phyloP scores from a whole-genome alignment of 1,140 invertebrate genomes.

The Ceratitis capitata region DNA sequence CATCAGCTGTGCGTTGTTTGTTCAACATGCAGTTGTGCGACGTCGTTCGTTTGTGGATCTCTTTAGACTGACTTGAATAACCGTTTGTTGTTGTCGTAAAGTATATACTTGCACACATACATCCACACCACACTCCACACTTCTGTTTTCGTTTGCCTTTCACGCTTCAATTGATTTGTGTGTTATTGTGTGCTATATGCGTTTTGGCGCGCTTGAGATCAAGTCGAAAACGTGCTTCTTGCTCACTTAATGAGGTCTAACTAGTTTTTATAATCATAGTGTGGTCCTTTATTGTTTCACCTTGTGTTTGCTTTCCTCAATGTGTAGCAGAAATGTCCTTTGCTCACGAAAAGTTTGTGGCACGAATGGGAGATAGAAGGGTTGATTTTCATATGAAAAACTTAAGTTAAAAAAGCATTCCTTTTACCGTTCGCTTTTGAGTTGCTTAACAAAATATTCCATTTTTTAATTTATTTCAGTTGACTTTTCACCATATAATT shows the following conservation, averaged over 20 bases:
- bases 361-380: no score
- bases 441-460: no score
- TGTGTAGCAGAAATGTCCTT: neutral
- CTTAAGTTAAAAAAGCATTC: no score
- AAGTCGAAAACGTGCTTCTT: slow-evolving; percentile 8
- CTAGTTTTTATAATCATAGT: neutral
- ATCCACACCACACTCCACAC: neutral
- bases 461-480: no score
- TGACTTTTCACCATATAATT: no score
- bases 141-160: neutral
- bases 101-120: neutral
- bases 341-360: neutral
- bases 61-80: slow-evolving; percentile 20
- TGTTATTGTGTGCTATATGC: neutral
- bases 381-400: no score
- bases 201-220: neutral
- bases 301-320: neutral
- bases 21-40: neutral
- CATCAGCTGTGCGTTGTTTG: neutral
- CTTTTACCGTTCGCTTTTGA: no score
- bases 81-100: slow-evolving; percentile 6
- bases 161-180: neutral
- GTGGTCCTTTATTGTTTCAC: neutral
- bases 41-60: neutral
- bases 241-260: neutral